Conservation (phyloP, 2,888 invertebrate species). For the Andrena flavipes region DNA sequence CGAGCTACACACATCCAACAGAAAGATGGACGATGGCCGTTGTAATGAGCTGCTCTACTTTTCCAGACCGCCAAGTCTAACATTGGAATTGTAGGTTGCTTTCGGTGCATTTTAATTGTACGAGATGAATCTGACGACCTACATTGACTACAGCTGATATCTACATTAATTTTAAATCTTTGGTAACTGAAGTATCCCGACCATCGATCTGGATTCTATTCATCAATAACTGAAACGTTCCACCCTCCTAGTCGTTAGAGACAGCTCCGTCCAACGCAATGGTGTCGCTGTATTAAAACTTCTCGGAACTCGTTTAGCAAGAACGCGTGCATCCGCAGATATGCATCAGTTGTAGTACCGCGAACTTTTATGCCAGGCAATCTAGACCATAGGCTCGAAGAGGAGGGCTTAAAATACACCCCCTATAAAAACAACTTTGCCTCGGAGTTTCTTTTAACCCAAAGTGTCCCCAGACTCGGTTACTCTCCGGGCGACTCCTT, state of each 20-base stretch:
- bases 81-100: neutral
- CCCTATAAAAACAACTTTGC: neutral
- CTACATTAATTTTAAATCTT: neutral
- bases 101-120: neutral
- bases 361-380: neutral
- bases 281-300: neutral
- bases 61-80: neutral
- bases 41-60: constrained; percentile 11
- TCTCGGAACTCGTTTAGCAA: neutral
- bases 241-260: neutral
- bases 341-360: neutral
- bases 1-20: neutral
- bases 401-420: neutral
- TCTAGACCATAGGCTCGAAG: neutral
- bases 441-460: neutral
- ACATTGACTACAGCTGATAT: constrained; percentile 1
- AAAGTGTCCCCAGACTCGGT: neutral
- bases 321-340: constrained; percentile 8
- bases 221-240: neutral
- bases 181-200: neutral
- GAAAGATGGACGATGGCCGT: constrained; percentile 4
- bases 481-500: neutral
- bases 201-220: neutral
- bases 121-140: constrained; percentile 18
- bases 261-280: neutral